Evolutionary conservation across 2,797 vertebrate genomes (phyloP).

Genomic region (Hapalemur alaotrensis): DNA sequence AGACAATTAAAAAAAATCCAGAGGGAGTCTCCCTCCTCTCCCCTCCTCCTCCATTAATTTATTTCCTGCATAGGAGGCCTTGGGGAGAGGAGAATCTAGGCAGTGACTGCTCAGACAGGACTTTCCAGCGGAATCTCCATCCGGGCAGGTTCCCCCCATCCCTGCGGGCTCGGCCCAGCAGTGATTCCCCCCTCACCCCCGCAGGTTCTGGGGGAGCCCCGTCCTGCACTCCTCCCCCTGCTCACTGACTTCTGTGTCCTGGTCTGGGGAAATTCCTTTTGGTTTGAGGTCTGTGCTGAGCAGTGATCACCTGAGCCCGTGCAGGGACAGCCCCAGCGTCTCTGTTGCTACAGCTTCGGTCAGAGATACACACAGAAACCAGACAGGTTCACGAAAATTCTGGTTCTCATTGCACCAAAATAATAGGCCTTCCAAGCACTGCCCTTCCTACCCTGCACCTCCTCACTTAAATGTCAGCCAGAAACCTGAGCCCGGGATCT

Average conservation of each 20-base stretch:
- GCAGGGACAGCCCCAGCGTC: rapidly evolving
- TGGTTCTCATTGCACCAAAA: not conserved
- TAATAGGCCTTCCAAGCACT: not conserved
- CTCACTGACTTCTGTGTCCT: not conserved
- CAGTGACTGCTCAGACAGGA: not conserved
- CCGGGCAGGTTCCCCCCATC: not conserved
- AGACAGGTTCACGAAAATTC: not conserved
- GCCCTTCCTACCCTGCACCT: not conserved
- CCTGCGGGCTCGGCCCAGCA: not conserved
- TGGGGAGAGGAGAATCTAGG: not conserved
- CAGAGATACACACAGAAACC: not conserved
- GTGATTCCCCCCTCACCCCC: not conserved
- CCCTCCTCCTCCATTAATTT: not conserved
- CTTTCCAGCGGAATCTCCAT: not conserved
- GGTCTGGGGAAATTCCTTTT: not conserved
- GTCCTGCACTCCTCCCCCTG: not conserved
- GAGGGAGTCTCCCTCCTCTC: not conserved
- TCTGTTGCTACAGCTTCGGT: not conserved
- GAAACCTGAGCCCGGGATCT: not conserved
- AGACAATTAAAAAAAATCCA: conserved; percentile 49
- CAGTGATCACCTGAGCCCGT: not conserved
- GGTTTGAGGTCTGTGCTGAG: not conserved
- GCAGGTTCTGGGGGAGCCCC: not conserved
- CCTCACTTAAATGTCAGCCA: not conserved
- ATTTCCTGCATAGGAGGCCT: not conserved